Base-by-base conservation (phyloP, 2,888 invertebrate genomes). In the Elegia similella region DNA sequence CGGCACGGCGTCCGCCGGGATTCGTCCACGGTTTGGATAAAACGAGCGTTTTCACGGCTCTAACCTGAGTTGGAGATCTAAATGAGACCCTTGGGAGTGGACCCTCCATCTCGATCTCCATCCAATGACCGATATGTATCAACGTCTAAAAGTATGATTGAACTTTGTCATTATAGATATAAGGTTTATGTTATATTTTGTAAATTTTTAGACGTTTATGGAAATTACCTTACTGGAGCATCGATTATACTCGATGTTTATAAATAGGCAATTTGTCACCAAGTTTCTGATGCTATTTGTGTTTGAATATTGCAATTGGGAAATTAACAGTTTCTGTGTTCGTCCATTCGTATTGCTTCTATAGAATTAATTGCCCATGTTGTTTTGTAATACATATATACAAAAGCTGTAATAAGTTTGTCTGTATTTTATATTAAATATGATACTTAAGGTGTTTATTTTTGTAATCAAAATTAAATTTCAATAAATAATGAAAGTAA, bases 241-340 rank as follows among this genome's bases (percentile, higher is more conserved):
- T 48, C 48, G 48, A 48, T 48, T 32, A 48, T 32, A n/a, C 48
- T 32, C 32, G 48, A 48, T 47, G 15, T 48, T 32, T 32, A 48
- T 48, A 29, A 48, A 48, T 48, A 48, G 48, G 48, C 48, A 48
- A 48, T 48, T 48, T 48, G 48, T 48, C 48, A 32, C 32, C 32
- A 32, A 48, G 48, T 48, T 48, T 48, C 5, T 32, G 6, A 15
- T 32, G 32, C 47, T 15, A 30, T 47, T 30, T 13, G 30, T 13
- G 30, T 47, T n/a, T 29, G 12, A 23, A n/a, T 47, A 7, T 38
- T 38, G 38, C 38, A 12, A 12, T n/a, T 38, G n/a, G 38, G 38
- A 38, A 38, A 38, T 38, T 38, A 38, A 38, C 38, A n/a, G 38
- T 2, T 10, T 12, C 8, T 38, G 38, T 38, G 23, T 23, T 23